These are phyloP conservation scores for Epicauta chinensis DNA, from an alignment of 1,140 invertebrate genomes.

Conservation along the genomic window DNA sequence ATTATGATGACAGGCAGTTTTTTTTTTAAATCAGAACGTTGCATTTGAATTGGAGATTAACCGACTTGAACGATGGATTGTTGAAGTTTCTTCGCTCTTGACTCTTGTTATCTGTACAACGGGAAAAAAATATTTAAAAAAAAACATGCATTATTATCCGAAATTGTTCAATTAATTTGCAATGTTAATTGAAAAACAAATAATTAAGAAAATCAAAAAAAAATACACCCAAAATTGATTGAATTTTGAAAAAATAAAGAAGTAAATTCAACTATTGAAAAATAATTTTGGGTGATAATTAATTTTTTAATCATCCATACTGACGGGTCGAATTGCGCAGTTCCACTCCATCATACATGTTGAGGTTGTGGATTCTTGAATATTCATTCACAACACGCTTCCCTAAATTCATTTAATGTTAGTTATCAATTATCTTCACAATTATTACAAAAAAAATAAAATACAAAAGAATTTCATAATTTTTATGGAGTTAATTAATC, in stretches of 20 bases:
- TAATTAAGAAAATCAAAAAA: neutral
- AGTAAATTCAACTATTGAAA: constrained; percentile 3
- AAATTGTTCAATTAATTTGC: constrained; percentile 9
- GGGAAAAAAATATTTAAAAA: constrained; percentile 26
- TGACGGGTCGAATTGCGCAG: constrained; percentile 61
- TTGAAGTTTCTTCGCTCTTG: constrained; percentile 38
- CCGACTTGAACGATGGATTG: constrained; percentile 35
- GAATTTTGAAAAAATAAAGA: neutral
- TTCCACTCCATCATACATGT: constrained; percentile 62
- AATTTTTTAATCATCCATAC: constrained; percentile 58
- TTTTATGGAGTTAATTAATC: neutral
- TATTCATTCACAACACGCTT: constrained; percentile 58
- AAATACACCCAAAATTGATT: constrained; percentile 12
- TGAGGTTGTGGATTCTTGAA: constrained; percentile 59
- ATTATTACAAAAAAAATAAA: too few species aligned
- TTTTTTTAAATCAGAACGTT: constrained; percentile 30
- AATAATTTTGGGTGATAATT: constrained; percentile 28
- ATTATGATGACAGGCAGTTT: constrained; percentile 1
- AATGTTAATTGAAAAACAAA: constrained; percentile 8
- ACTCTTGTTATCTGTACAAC: constrained; percentile 37
- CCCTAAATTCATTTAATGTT: constrained; percentile 33
- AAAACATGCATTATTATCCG: constrained; percentile 29
- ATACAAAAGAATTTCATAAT: too few species aligned
- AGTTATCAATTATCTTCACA: neutral
- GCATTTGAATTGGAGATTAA: constrained; percentile 39